Evolutionary conservation across 1,140 invertebrate species (phyloP), one percentile per base, ranked within the genome.

Genomic region (Monomorium pharaonis): DNA sequence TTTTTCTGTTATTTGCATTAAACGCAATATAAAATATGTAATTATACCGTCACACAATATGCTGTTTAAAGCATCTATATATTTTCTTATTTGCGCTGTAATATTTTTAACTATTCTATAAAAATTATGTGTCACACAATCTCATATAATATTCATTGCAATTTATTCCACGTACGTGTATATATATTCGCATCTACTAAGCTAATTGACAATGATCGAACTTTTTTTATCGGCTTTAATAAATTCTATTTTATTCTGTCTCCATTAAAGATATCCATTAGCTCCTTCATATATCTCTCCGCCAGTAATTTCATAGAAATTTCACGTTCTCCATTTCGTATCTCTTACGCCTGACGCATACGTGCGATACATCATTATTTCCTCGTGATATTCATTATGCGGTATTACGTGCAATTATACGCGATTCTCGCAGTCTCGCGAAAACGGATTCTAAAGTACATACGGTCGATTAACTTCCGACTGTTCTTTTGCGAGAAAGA

Each of bases 261-360:
- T n/a, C 51, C 78, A 58, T 72, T 44, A 72, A 37, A 81, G 10
- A 44, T 24, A 56, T 56, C 78, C 78, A 81, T 72, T 81, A 72
- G 24, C 33, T 70, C 18, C 65, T 81, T 81, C 49, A n/a, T n/a
- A n/a, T n/a, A 65, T 70, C 27, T n/a, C 44, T 18, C 21, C 51
- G 10, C 14, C 24, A 10, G 30, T 63, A 65, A 78, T 65, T 78
- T 63, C n/a, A 24, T 12, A 63, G 9, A 72, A 70, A 81, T 81
- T 70, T 70, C 21, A 54, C 9, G 14, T 69, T 69, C 69, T 30
- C 16, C 24, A 69, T 56, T 24, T 56, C 63, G 33, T 21, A 5
- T 58, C 24, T 72, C 24, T 27, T n/a, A n/a, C 10, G 5, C 14
- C n/a, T 44, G 2, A n/a, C 33, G 16, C 16, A 56, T 27, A 16